Base-by-base conservation (phyloP, 2,797 vertebrate species). In the Pantherophis alleghaniensis region DNA sequence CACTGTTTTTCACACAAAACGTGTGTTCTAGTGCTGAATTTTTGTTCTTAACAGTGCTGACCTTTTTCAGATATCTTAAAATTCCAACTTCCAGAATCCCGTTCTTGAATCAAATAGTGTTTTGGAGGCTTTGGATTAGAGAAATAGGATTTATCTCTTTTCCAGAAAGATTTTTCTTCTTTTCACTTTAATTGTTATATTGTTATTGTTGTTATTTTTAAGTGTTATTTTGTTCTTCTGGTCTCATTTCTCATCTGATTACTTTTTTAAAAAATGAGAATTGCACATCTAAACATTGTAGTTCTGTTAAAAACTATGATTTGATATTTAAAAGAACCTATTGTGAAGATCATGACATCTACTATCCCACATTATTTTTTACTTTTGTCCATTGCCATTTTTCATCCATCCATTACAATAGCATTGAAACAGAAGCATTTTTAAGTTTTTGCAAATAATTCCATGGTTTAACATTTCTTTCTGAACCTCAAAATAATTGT, bases 401-500 rank as follows among this genome's bases (percentile, higher is more conserved):
- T 56, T 6, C 2, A 3, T 12, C 0, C 16, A 9, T 9, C 20
- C 37, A 16, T 3, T 18, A 37, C 9, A 63, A 9, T 7, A 32
- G 11, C 14, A 37, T 66, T 89, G 32, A 53, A 37, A 37, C 11
- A 37, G n/a, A 47, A 24, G 28, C 28, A 60, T 1, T 20, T 90
- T 92, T 53, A 11, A 11, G 14, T 26, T 66, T 32, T 90, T 66
- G 24, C 59, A 56, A 56, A 28, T 51, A 69, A 61, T 51, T n/a
- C n/a, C 10, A 60, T 53, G 14, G 42, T 47, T 88, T 87, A 60
- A 9, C 55, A 51, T n/a, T 79, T 63, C 16, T 55, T 86, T 61
- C 24, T 28, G 0, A 91, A 2, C 32, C 18, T 63, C 60, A 93
- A 42, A 87, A 14, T 13, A 0, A 0, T 55, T 1, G 9, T 51